phyloP scores from a whole-genome alignment of 2,888 invertebrate species.

The Aspidiotus rigidus region DNA sequence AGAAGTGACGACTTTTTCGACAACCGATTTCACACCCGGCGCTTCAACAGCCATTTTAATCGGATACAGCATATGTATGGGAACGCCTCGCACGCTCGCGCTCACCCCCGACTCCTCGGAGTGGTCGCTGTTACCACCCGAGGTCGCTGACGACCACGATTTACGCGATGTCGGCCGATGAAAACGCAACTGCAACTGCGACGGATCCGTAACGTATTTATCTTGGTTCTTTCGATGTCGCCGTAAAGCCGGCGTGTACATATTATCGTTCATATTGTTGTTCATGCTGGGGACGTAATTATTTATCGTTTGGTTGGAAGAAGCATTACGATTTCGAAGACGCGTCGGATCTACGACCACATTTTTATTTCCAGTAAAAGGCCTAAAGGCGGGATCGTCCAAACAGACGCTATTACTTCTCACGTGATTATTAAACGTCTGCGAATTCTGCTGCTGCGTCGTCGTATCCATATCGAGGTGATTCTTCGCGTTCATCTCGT shows the following conservation, averaged over 20 bases:
- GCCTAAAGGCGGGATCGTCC: neutral
- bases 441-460: neutral
- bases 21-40: neutral
- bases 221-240: conserved; percentile 65
- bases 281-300: neutral
- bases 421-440: too few species aligned
- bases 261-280: conserved; percentile 43
- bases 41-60: neutral
- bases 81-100: conserved; percentile 24
- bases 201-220: conserved; percentile 76
- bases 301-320: neutral
- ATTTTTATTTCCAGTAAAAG: neutral
- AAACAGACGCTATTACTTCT: neutral
- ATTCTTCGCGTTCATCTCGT: neutral
- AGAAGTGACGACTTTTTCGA: neutral
- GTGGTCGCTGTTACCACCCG: conserved; percentile 10
- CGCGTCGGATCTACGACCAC: neutral
- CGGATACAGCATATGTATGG: conserved; percentile 29
- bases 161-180: conserved; percentile 37
- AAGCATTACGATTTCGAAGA: neutral
- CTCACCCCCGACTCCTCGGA: conserved; percentile 24
- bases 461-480: neutral
- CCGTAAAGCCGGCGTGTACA: conserved; percentile 57
- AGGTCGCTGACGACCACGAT: conserved; percentile 26
- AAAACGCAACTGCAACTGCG: conserved; percentile 52